Evolutionary conservation across 2,797 vertebrate genomes (phyloP).

Genomic region (Thalassophryne amazonica): DNA sequence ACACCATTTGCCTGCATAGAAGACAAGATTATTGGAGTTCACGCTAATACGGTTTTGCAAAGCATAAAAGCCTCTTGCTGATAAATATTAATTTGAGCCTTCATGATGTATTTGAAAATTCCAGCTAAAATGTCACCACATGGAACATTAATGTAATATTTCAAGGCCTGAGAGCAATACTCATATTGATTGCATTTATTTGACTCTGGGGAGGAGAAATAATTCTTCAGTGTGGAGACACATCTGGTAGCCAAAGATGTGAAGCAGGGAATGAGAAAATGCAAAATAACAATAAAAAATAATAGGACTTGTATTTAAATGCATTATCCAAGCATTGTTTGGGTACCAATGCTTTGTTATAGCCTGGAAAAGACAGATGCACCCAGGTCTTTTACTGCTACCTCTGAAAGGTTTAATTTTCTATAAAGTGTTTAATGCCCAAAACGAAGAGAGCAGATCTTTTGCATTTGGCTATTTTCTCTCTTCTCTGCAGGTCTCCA

Average conservation of each 20-base stretch:
- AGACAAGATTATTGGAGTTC: constrained; percentile 83
- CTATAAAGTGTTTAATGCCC: constrained; percentile 75
- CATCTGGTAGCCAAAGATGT: constrained; percentile 99
- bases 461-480: constrained; percentile 56
- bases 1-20: constrained; percentile 71
- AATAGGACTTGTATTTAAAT: constrained; percentile 86
- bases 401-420: constrained; percentile 79
- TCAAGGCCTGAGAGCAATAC: constrained; percentile 99
- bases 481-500: constrained; percentile 42
- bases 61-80: constrained; percentile 99
- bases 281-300: constrained; percentile 96
- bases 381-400: constrained; percentile 73
- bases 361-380: constrained; percentile 69
- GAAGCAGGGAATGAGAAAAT: constrained; percentile 95
- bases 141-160: constrained; percentile 99
- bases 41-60: constrained; percentile 99
- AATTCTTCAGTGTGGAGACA: constrained; percentile 99
- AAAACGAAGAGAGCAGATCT: constrained; percentile 67
- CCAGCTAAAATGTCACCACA: constrained; percentile 99
- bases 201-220: constrained; percentile 99
- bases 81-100: constrained; percentile 99
- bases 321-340: constrained; percentile 80
- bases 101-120: constrained; percentile 99
- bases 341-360: constrained; percentile 79
- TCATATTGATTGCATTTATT: constrained; percentile 99